phyloP scores from a whole-genome alignment of 2,113 vertebrate species.

The Neotoma lepida region DNA sequence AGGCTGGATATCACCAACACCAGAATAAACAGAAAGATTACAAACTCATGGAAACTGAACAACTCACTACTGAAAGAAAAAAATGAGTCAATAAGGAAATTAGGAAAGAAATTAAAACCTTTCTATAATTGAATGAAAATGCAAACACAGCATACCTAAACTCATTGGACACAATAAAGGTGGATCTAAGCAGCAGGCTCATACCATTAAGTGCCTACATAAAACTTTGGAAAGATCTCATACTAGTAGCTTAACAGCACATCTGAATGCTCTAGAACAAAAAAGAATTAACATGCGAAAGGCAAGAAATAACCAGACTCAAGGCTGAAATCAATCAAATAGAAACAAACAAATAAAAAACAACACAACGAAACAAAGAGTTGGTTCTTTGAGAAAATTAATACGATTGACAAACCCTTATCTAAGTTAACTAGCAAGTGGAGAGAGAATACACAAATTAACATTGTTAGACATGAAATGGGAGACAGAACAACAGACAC shows the following conservation, averaged over 20 bases:
- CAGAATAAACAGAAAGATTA: background rate
- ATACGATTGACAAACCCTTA: too few species aligned
- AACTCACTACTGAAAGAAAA: background rate
- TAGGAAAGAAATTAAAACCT: background rate
- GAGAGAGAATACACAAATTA: too few species aligned
- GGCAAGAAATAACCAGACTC: background rate
- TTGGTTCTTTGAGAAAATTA: too few species aligned
- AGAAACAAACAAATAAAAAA: background rate
- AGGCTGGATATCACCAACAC: background rate
- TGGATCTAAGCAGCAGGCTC: background rate
- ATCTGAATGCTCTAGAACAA: background rate
- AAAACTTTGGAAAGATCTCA: background rate
- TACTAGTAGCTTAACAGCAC: background rate
- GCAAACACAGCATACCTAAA: background rate
- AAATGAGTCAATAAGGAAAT: background rate
- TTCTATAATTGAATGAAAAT: background rate
- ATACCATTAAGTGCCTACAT: background rate
- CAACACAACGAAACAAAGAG: background rate
- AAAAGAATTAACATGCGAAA: background rate
- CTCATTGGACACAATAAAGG: background rate
- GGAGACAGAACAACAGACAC: too few species aligned
- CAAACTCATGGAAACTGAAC: background rate
- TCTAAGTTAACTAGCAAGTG: too few species aligned
- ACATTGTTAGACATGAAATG: too few species aligned
- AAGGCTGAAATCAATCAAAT: background rate